Percentiles rank a stretch among this genome's conserved stretches.
Conservation (phyloP, 2,888 invertebrate species). For the Noctua janthe region DNA sequence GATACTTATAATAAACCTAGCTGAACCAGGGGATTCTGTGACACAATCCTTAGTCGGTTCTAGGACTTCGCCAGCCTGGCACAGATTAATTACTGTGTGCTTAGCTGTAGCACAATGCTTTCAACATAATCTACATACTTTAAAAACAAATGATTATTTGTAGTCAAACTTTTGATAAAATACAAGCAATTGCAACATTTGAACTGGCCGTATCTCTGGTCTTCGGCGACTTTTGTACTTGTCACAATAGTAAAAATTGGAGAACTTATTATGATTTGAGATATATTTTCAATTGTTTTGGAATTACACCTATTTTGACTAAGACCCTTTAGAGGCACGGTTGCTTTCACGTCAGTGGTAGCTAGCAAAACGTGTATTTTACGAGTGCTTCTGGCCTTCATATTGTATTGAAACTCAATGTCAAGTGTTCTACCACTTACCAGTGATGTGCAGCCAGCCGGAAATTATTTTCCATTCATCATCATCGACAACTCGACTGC, state of each 20-base stretch:
- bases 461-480: too few species aligned
- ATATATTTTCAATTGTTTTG: background rate
- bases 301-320: fast-evolving
- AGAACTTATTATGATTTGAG: background rate
- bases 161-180: background rate
- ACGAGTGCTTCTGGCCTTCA: background rate
- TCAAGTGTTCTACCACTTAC: background rate
- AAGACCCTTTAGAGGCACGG: background rate
- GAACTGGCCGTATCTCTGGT: background rate
- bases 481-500: too few species aligned
- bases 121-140: too few species aligned
- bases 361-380: background rate
- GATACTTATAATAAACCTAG: background rate
- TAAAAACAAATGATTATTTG: too few species aligned
- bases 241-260: background rate
- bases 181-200: background rate
- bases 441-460: background rate
- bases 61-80: background rate
- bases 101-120: too few species aligned
- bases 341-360: background rate
- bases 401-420: background rate
- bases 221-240: background rate
- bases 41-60: background rate
- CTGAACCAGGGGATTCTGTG: background rate
- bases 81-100: background rate